These are phyloP conservation scores for Onychomys torridus DNA, from an alignment of 2,797 vertebrate genomes.

Conservation along the genomic window DNA sequence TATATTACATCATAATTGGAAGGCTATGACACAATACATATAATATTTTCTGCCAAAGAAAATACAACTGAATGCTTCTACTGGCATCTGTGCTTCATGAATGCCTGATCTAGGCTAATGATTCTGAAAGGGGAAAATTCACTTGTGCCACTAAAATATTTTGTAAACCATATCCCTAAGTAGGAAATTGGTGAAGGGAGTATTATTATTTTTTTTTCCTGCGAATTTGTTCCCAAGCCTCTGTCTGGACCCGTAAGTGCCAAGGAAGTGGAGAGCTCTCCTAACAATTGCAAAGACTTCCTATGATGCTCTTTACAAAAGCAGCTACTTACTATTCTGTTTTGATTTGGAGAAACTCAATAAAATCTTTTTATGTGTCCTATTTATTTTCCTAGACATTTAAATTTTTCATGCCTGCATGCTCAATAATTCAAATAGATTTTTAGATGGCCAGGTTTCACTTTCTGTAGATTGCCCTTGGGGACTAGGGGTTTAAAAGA, in stretches of 20 bases:
- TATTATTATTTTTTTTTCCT: background rate
- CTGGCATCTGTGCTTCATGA: background rate
- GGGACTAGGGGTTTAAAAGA: conserved; percentile 73
- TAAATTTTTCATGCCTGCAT: conserved; percentile 75
- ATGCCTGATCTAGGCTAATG: background rate
- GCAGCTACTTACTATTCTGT: conserved; percentile 60
- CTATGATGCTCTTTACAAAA: background rate
- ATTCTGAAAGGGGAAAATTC: conserved; percentile 48
- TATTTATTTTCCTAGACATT: conserved; percentile 75
- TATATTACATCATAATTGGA: background rate
- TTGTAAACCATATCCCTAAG: conserved; percentile 23
- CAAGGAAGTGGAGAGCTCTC: conserved; percentile 22
- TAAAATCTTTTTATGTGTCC: conserved; percentile 64
- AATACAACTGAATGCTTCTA: background rate
- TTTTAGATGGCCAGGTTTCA: conserved; percentile 82
- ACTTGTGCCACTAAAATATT: conserved; percentile 45
- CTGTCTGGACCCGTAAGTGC: conserved; percentile 54
- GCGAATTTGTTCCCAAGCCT: conserved; percentile 36
- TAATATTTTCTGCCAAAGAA: background rate
- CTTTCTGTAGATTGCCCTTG: conserved; percentile 78
- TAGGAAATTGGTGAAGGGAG: conserved; percentile 22
- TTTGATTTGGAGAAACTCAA: conserved; percentile 55
- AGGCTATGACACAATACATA: background rate
- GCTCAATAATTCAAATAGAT: conserved; percentile 85
- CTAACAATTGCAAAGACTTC: conserved; percentile 44